phyloP scores from a whole-genome alignment of 2,113 vertebrate species.

The Bambusicola thoracicus region DNA sequence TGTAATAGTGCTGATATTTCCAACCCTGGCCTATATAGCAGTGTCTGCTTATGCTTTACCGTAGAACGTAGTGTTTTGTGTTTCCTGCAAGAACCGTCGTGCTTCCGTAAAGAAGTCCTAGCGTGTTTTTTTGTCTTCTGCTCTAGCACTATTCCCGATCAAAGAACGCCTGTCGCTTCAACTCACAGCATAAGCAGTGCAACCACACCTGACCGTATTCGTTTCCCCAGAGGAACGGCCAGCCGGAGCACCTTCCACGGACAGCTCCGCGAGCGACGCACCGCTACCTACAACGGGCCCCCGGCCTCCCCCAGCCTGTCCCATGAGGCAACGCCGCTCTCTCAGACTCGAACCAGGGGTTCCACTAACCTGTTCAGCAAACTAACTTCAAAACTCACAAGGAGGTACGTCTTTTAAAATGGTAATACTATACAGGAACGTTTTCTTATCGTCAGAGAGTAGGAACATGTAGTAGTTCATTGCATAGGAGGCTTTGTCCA shows the following conservation, averaged over 20 bases:
- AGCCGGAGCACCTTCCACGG: constrained; percentile 98
- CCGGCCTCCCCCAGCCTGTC: constrained; percentile 95
- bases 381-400: constrained; percentile 95
- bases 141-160: constrained; percentile 84
- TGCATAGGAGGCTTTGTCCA: neutral
- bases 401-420: constrained; percentile 83
- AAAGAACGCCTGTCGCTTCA: constrained; percentile 92
- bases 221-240: constrained; percentile 93
- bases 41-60: constrained; percentile 29
- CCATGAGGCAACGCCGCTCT: constrained; percentile 90
- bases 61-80: constrained; percentile 24
- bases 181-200: constrained; percentile 94
- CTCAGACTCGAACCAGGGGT: constrained; percentile 91
- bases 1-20: constrained; percentile 29
- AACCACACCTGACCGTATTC: constrained; percentile 90
- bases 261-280: constrained; percentile 93
- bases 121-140: constrained; percentile 12
- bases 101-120: neutral
- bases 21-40: constrained; percentile 28
- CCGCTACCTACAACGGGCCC: constrained; percentile 95
- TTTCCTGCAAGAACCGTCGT: neutral
- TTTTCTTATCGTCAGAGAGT: neutral
- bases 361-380: constrained; percentile 97
- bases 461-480: neutral
- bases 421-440: accelerated